Evolutionary conservation across 2,797 vertebrate species (phyloP), one percentile per base, ranked within the genome.

Genomic region (Morus bassanus): DNA sequence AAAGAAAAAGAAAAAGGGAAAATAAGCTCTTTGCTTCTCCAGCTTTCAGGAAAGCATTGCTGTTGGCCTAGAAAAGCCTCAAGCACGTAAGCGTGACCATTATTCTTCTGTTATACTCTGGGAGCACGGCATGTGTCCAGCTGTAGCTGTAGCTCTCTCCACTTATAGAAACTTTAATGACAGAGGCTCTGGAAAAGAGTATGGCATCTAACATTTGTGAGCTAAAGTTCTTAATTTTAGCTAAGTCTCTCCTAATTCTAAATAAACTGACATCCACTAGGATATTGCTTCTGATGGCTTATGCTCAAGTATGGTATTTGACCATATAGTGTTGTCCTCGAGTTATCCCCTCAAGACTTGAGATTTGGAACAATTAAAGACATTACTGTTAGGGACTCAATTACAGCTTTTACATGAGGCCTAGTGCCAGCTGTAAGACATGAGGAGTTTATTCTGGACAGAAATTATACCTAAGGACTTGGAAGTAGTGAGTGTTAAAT

Each of bases 71-170:
- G 59, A 74, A 87, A 82, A 89, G 5, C 37, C 51, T 82, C 80
- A 79, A 79, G 43, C 12, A 46, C 0, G 0, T 27, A 65, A 76
- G 21, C 3, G 2, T 37, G 57, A 54, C 22, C 15, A 12, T 69
- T 93, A 37, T 37, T 87, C 15, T 61, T 72, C n/a, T 60, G 2
- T 53, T 88, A 63, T 74, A 11, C 7, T 72, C 31, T 37, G 39
- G 11, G 31, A 73, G 43, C 24, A 68, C 4, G 1, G 17, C 15
- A 11, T 70, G 54, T 87, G 39, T 56, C 35, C 57, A 48, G 41
- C 28, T 68, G 31, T 53, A 57, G 46, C 37, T 88, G 41, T 43
- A 85, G 35, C 43, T 80, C 63, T n/a, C 56, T 91, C 23, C 23
- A 25, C 22, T 92, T 77, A 53, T 0, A 45, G 67, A 76, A 87